Base-by-base conservation (phyloP, 2,113 vertebrate species). In the Cryptotis parvus region DNA sequence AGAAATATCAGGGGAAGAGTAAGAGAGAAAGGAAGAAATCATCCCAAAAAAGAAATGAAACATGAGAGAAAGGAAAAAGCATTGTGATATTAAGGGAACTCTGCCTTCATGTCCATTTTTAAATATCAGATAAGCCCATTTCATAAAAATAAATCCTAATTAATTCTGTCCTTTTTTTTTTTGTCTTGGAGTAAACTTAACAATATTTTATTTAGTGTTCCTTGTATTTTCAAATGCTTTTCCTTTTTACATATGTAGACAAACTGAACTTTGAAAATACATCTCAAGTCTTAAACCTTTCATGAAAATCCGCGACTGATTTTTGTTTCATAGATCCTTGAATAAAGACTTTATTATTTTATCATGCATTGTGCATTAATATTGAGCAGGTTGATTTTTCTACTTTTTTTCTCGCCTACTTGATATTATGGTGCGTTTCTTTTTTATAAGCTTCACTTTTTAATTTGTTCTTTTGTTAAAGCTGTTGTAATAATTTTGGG, bases 261-360 rank as follows among this genome's bases (percentile, higher is more conserved):
- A 49, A 85, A 58, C 39, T 35, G 85, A 79, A 58, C 37, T 89
- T 91, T 61, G 69, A 79, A 75, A 84, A 15, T 84, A 52, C 33
- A 88, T 90, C 6, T 95, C 33, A 72, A 22, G 31, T 88, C 24
- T 87, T 91, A 75, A 91, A 35, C 45, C 74, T 76, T 80, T 33
- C 65, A 33, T 95, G 49, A 91, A 26, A 80, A 90, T 91, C 81
- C 85, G 9, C 85, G 58, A 9, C 41, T 93, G 22, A 66, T 22
- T 39, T 27, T 45, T 78, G 45, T n/a, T 89, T 85, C 35, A 85
- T 72, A 15, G 16, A 83, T 6, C 8, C 1, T 89, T 92, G 69
- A 45, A 35, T 78, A 76, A 52, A 70, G 14, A 26, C 20, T 91
- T 82, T 90, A 18, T 20, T 65, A 75, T 27, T 65, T 9, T 9